phyloP scores from a whole-genome alignment of 2,888 invertebrate genomes.

The Aspidiotus destructor region DNA sequence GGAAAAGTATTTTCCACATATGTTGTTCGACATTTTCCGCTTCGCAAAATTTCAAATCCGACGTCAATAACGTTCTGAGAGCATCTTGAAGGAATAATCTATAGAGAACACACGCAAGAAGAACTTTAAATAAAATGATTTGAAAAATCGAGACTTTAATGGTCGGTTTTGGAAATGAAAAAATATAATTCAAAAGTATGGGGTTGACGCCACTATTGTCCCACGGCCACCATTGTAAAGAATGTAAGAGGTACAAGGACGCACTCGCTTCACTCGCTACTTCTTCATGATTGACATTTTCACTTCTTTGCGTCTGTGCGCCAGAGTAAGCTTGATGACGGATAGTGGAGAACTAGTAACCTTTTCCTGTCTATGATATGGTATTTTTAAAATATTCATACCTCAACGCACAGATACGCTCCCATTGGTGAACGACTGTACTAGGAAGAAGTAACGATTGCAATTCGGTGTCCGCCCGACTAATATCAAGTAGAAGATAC shows the following conservation, averaged over 20 bases:
- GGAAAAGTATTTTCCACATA: slow-evolving; percentile 84
- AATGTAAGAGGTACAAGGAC: no score
- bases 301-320: no score
- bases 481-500: slow-evolving; percentile 54
- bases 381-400: slow-evolving; percentile 36
- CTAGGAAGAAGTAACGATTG: slow-evolving; percentile 54
- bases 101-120: slow-evolving; percentile 10
- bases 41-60: slow-evolving; percentile 77
- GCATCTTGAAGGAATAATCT: slow-evolving; percentile 55
- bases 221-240: no score
- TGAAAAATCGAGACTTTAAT: no score
- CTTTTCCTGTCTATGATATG: no score
- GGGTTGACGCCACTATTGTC: no score
- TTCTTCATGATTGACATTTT: no score
- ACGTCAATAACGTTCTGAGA: slow-evolving; percentile 56
- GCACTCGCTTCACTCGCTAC: no score
- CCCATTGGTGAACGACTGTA: slow-evolving; percentile 56
- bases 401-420: slow-evolving; percentile 52
- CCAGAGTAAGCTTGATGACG: no score
- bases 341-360: no score
- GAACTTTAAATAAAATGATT: neutral
- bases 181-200: no score
- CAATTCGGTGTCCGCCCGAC: slow-evolving; percentile 57
- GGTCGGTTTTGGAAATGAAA: no score
- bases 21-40: slow-evolving; percentile 78